A percentile compares a stretch with the other conserved stretches of the same genome.
These are phyloP conservation scores for Malurus alboscapulatus DNA, from an alignment of 2,113 vertebrate genomes.

Conservation along the genomic window DNA sequence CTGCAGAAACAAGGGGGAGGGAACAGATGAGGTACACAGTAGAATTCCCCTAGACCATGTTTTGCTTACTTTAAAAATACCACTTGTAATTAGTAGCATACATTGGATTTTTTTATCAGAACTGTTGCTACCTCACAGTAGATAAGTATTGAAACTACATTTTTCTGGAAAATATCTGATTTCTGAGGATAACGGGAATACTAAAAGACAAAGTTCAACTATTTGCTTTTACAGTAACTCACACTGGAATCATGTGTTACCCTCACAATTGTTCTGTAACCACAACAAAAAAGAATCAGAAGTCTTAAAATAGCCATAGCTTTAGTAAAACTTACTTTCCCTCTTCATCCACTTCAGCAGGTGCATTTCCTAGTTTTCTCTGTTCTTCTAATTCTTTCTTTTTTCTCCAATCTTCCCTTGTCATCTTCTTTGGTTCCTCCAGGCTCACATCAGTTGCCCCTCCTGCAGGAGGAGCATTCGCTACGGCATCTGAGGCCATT, in stretches of 20 bases:
- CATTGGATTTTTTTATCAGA: not conserved
- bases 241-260: accelerated
- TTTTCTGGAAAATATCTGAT: not conserved
- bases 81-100: accelerated
- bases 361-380: constrained; percentile 94
- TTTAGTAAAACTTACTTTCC: constrained; percentile 86
- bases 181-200: not conserved
- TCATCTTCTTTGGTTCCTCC: constrained; percentile 98
- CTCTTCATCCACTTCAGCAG: constrained; percentile 97
- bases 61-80: not conserved
- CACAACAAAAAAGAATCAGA: not conserved
- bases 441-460: constrained; percentile 82
- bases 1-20: not conserved
- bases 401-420: constrained; percentile 96
- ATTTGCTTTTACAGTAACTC: not conserved
- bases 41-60: accelerated
- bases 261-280: not conserved
- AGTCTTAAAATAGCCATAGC: not conserved
- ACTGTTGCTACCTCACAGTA: accelerated
- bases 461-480: constrained; percentile 30
- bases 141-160: accelerated
- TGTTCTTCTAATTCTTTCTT: constrained; percentile 98
- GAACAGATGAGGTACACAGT: accelerated
- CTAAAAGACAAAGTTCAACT: not conserved
- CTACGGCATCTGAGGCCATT: constrained; percentile 57